Conservation (phyloP, 2,113 vertebrate species). For the Microcebus ravelobensis region DNA sequence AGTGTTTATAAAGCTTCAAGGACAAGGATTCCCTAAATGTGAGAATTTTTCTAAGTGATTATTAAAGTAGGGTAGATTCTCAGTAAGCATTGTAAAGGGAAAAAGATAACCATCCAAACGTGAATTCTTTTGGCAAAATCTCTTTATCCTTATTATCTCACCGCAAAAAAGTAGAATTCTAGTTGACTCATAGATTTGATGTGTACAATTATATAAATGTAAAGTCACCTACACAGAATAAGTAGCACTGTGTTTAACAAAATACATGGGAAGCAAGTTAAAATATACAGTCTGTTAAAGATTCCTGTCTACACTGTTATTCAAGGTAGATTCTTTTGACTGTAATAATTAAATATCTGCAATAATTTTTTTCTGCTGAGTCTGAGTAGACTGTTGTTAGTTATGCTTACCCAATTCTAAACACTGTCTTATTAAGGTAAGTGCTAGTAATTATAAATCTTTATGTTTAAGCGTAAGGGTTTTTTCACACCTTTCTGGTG, state of each 20-base stretch:
- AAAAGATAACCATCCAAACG: neutral
- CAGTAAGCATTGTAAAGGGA: neutral
- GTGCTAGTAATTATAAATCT: slow-evolving; percentile 84
- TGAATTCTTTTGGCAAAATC: slow-evolving; percentile 8
- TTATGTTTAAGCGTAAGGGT: slow-evolving; percentile 74
- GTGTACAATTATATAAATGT: slow-evolving; percentile 73
- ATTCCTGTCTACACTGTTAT: slow-evolving; percentile 76
- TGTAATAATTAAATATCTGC: slow-evolving; percentile 87
- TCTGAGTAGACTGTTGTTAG: slow-evolving; percentile 83
- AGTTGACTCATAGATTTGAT: slow-evolving; percentile 67
- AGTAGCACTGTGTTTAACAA: slow-evolving; percentile 71
- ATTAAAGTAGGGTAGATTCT: slow-evolving; percentile 49
- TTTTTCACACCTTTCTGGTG: slow-evolving; percentile 77
- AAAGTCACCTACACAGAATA: slow-evolving; percentile 70
- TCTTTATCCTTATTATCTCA: slow-evolving; percentile 29
- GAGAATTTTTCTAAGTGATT: slow-evolving; percentile 18
- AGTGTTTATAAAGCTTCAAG: slow-evolving; percentile 47
- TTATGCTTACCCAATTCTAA: slow-evolving; percentile 84
- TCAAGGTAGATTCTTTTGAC: slow-evolving; percentile 83
- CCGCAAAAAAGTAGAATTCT: slow-evolving; percentile 52
- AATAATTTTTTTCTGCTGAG: slow-evolving; percentile 85
- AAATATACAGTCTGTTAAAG: slow-evolving; percentile 74
- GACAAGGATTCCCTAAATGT: neutral
- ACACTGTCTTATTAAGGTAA: slow-evolving; percentile 85
- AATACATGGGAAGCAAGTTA: slow-evolving; percentile 71